Evolutionary conservation across 2,888 invertebrate genomes (phyloP), one percentile per base, ranked within the genome.

Genomic region (Galeruca laticollis): DNA sequence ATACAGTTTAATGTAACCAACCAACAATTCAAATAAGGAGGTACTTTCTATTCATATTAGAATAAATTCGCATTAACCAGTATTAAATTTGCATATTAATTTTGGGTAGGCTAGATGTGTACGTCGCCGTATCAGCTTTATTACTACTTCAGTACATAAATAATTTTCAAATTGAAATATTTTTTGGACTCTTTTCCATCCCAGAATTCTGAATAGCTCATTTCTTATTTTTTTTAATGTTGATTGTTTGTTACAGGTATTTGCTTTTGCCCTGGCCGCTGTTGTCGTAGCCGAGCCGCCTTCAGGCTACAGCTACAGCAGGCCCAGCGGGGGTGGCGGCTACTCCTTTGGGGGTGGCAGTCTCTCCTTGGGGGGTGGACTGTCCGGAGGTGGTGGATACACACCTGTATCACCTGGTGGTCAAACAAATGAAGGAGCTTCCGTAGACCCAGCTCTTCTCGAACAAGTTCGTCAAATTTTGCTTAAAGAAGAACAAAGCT

Each of bases 391-490:
- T 70, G 92, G 93, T 75, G 92, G 92, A 80, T 93, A 92, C 88
- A 90, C 90, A 76, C 90, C 92, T 77, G 94, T 94, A 66, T 90
- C 93, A 78, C 90, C 91, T 77, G 94, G 94, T 77, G 91, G 90
- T 87, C 93, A 93, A 85, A 93, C 94, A 79, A 92, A 90, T 79
- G 95, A 95, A 84, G 95, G 95, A 74, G 93, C 93, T 81, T 90
- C 92, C 85, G 94, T 95, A 77, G 94, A 95, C 86, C 88, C 89
- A 40, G 91, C 91, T 75, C 90, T 95, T 77, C 89, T 95, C 75
- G 94, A 95, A 82, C 93, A 94, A 86, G 91, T 95, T 82, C 91
- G 94, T 80, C 93, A 94, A 85, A 94, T 95, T 86, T 90, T 95
- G 76, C 89, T 95, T 79, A 93, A 91, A 82, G 94, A 94, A 86